A percentile compares a stretch with the other conserved stretches of the same genome.
Evolutionary conservation across 2,888 invertebrate genomes (phyloP).

Genomic region (Harpalus rubripes): DNA sequence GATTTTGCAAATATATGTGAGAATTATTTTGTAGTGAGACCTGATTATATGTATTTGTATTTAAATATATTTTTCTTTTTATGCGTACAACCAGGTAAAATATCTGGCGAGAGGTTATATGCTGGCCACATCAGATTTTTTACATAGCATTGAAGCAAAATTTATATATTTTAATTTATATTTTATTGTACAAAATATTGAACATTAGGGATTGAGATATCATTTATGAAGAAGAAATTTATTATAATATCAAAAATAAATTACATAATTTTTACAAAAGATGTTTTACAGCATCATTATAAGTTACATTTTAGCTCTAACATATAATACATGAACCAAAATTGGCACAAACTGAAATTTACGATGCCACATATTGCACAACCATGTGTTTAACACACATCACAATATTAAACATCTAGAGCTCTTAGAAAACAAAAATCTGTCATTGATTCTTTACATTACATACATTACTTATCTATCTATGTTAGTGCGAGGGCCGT

Average conservation of each 20-base stretch:
- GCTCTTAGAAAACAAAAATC: slow-evolving; percentile 17
- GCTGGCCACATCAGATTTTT: too few species aligned
- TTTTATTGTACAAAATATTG: too few species aligned
- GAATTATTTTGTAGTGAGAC: too few species aligned
- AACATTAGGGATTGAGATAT: too few species aligned
- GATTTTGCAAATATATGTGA: too few species aligned
- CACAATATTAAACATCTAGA: slow-evolving; percentile 20
- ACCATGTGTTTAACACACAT: slow-evolving; percentile 30
- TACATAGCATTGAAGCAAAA: too few species aligned
- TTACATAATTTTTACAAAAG: slow-evolving; percentile 65
- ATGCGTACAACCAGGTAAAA: too few species aligned
- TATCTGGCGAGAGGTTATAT: too few species aligned
- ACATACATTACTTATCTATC: slow-evolving; percentile 61
- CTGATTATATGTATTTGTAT: too few species aligned
- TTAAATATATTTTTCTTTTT: too few species aligned
- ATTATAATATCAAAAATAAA: slow-evolving; percentile 66
- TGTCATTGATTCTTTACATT: slow-evolving; percentile 58
- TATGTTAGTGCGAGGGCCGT: slow-evolving; percentile 43
- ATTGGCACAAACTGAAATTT: slow-evolving; percentile 47
- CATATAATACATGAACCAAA: slow-evolving; percentile 38
- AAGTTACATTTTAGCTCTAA: slow-evolving; percentile 47
- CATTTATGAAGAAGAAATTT: slow-evolving; percentile 52
- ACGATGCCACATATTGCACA: slow-evolving; percentile 46
- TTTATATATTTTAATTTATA: too few species aligned
- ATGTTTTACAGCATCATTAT: slow-evolving; percentile 36